A percentile compares a stretch with the other conserved stretches of the same genome.
Evolutionary conservation across 2,113 vertebrate species (phyloP).

Genomic region (Catharus minimus): DNA sequence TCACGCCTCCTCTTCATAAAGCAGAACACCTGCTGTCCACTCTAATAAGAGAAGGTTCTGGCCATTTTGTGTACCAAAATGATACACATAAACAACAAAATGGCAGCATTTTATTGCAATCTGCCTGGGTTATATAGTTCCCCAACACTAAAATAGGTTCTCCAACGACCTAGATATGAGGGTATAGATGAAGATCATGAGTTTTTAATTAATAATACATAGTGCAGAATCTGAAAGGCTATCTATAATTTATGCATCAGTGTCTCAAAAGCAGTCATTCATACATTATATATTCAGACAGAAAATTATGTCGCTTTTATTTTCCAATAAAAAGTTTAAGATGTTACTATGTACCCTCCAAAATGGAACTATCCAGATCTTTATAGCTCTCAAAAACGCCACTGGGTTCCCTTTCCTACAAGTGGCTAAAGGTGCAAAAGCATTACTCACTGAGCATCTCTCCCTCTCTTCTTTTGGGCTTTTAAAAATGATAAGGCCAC

Average conservation of each 20-base stretch:
- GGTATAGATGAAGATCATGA: constrained; percentile 61
- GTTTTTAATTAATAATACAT: constrained; percentile 79
- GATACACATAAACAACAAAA: background rate
- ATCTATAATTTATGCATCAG: constrained; percentile 74
- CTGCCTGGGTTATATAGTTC: constrained; percentile 1
- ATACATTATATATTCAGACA: constrained; percentile 70
- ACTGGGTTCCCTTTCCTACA: background rate
- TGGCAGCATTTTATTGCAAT: background rate
- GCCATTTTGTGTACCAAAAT: background rate
- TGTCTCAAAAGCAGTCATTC: constrained; percentile 67
- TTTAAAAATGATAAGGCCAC: background rate
- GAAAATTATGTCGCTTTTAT: constrained; percentile 64
- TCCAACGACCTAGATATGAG: constrained; percentile 45
- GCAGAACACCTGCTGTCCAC: background rate
- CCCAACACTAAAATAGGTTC: background rate
- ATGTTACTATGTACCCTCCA: background rate
- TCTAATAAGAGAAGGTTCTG: background rate
- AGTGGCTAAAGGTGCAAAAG: background rate
- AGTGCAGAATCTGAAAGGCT: constrained; percentile 54
- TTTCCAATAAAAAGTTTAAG: constrained; percentile 46
- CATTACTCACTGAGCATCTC: background rate
- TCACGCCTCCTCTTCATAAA: background rate
- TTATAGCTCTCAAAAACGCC: background rate
- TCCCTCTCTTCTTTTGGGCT: background rate
- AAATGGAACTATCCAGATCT: constrained; percentile 16